These are phyloP conservation scores for Drosophila biarmipes DNA, from an alignment of 1,140 invertebrate genomes.

Conservation along the genomic window DNA sequence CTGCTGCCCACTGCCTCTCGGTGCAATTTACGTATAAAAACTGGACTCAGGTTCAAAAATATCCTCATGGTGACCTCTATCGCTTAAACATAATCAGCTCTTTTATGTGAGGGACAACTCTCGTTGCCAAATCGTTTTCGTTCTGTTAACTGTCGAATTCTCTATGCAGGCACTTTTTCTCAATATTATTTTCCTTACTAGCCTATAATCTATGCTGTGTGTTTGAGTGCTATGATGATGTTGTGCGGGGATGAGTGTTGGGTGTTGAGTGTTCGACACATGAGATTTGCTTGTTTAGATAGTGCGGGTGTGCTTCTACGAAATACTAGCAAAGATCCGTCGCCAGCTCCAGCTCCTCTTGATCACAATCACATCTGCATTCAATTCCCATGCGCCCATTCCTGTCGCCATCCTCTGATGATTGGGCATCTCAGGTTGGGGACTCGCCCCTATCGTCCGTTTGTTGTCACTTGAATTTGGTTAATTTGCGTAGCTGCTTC, in stretches of 20 bases:
- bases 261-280: slow-evolving; percentile 24
- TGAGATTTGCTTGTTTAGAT: slow-evolving; percentile 55
- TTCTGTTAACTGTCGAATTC: slow-evolving; percentile 48
- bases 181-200: slow-evolving; percentile 88
- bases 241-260: slow-evolving; percentile 20
- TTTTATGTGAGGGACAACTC: slow-evolving; percentile 24
- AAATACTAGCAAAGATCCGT: slow-evolving; percentile 36
- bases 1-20: slow-evolving; percentile 1
- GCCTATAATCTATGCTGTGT: slow-evolving; percentile 40
- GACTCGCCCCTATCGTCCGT: neutral
- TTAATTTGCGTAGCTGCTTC: slow-evolving; percentile 75
- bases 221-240: slow-evolving; percentile 14
- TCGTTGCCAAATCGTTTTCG: slow-evolving; percentile 34
- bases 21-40: slow-evolving; percentile 44
- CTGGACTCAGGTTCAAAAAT: slow-evolving; percentile 17
- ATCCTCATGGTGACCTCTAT: slow-evolving; percentile 12
- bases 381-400: slow-evolving; percentile 21
- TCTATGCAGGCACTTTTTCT: slow-evolving; percentile 89
- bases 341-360: slow-evolving; percentile 23
- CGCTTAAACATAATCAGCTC: slow-evolving; percentile 56
- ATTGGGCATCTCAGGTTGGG: slow-evolving; percentile 8
- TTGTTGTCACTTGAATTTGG: slow-evolving; percentile 72
- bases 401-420: slow-evolving; percentile 40
- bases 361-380: slow-evolving; percentile 13
- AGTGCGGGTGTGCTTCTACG: slow-evolving; percentile 27